Evolutionary conservation across 2,797 vertebrate genomes (phyloP), one percentile per base, ranked within the genome.

Genomic region (Sebastes hopkinsi): DNA sequence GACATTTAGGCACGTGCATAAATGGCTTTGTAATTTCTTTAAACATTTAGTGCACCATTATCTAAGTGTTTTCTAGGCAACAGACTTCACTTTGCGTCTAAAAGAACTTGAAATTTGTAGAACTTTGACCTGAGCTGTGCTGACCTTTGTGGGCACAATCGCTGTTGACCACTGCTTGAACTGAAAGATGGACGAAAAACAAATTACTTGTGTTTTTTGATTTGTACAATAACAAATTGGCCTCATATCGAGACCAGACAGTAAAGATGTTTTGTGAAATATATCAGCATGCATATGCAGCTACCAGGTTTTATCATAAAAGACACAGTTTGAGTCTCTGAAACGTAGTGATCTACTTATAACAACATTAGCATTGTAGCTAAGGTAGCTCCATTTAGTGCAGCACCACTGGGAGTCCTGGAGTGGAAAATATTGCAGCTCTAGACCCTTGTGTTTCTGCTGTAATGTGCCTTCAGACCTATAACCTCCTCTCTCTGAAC

Each of bases 111-210:
- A 61, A 46, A 62, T 62, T 8, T 62, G 58, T 32, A 30, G 6
- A 61, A 72, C 58, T 46, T 32, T 73, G n/a, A 50, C 42, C 71
- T 32, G 29, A 54, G 30, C 72, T 64, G 60, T 23, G 29, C 60
- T 64, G 60, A 74, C 72, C 72, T 73, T 73, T 58, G 34, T 42
- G 50, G 61, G 23, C 23, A 23, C 62, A 67, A 36, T 42, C 27
- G 36, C 27, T 67, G 64, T 20, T 50, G 25, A 50, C 36, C 55
- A 60, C 74, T 32, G 55, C 65, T 50, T 59, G 27, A 50, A 67
- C 65, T 50, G 36, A 59, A 67, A 67, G 64, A 76, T 59, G 61
- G 50, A 55, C 23, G n/a, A 59, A 75, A 67, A 59, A 56, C 18
- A 1, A 29, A 42, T 74, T 72, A 72, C 38, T 32, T 72, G 58